phyloP scores from a whole-genome alignment of 2,888 invertebrate genomes.

The Acleris sparsana region DNA sequence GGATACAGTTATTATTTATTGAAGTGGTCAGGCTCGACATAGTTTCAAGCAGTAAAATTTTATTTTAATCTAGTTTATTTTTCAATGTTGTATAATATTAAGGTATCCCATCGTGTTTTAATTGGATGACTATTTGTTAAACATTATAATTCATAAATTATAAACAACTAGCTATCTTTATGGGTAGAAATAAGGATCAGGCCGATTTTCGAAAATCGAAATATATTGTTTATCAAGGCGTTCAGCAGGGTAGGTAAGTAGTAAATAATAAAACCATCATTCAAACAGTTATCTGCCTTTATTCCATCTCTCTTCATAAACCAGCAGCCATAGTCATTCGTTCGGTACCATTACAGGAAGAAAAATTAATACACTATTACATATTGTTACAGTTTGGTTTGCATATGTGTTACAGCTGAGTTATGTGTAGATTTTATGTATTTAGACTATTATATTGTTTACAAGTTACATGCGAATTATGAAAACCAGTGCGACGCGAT shows the following conservation, averaged over 20 bases:
- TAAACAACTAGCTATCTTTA: too few species aligned
- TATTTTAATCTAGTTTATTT: too few species aligned
- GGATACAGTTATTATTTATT: too few species aligned
- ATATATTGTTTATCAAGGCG: background rate
- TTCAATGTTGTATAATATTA: too few species aligned
- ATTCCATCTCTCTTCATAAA: conserved; percentile 77
- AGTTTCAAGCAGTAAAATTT: too few species aligned
- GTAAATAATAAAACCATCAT: conserved; percentile 67
- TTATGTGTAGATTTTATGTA: conserved; percentile 77
- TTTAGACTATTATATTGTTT: conserved; percentile 78
- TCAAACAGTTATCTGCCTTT: conserved; percentile 84
- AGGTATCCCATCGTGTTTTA: too few species aligned
- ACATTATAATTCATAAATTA: too few species aligned
- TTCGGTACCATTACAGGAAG: conserved; percentile 83
- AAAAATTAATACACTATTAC: conserved; percentile 81
- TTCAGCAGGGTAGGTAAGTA: background rate
- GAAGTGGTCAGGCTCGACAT: too few species aligned
- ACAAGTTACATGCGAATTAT: conserved; percentile 77
- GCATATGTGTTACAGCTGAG: conserved; percentile 82
- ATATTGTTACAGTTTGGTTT: conserved; percentile 82
- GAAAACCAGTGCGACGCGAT: conserved; percentile 82
- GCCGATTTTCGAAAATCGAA: background rate
- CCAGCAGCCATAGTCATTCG: conserved; percentile 82
- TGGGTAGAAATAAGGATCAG: too few species aligned
- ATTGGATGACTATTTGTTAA: too few species aligned